A percentile compares a stretch with the other conserved stretches of the same genome.
Evolutionary conservation across 2,113 vertebrate genomes (phyloP).

Genomic region (Fulica atra): DNA sequence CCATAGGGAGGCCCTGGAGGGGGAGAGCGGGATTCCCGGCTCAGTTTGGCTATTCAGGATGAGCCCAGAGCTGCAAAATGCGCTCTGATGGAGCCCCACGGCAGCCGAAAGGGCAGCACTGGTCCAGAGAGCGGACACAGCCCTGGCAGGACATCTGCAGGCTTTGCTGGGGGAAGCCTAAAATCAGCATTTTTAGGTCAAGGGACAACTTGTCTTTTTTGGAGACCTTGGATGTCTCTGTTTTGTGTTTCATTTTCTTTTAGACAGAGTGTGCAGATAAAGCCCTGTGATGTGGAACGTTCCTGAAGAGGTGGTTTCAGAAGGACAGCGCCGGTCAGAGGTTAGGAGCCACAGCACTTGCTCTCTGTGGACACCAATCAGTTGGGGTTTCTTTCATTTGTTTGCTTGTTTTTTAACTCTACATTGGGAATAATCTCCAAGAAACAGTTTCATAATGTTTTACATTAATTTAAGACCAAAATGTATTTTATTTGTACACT

Average conservation of each 20-base stretch:
- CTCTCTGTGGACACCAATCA: slow-evolving; percentile 44
- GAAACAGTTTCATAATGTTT: slow-evolving; percentile 62
- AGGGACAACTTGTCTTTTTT: not conserved
- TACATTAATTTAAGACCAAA: slow-evolving; percentile 61
- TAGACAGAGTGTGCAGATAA: not conserved
- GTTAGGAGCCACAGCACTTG: slow-evolving; percentile 4
- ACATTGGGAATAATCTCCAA: slow-evolving; percentile 57
- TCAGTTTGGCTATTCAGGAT: not conserved
- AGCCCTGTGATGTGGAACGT: not conserved
- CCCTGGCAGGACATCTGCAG: rapidly evolving
- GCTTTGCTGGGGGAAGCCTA: not conserved
- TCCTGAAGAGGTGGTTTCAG: slow-evolving; percentile 6
- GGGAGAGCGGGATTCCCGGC: not conserved
- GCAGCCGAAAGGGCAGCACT: not conserved
- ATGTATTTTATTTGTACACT: slow-evolving; percentile 70
- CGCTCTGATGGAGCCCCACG: rapidly evolving
- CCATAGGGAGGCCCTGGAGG: not conserved
- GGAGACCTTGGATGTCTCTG: not conserved
- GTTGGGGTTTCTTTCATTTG: not conserved
- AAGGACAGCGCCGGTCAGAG: not conserved
- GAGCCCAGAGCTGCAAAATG: not conserved
- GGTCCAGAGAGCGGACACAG: not conserved
- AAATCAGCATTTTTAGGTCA: not conserved
- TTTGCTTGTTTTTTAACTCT: slow-evolving; percentile 46
- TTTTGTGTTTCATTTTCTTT: not conserved